Conservation (phyloP, 2,797 vertebrate genomes). For the Iguana delicatissima region DNA sequence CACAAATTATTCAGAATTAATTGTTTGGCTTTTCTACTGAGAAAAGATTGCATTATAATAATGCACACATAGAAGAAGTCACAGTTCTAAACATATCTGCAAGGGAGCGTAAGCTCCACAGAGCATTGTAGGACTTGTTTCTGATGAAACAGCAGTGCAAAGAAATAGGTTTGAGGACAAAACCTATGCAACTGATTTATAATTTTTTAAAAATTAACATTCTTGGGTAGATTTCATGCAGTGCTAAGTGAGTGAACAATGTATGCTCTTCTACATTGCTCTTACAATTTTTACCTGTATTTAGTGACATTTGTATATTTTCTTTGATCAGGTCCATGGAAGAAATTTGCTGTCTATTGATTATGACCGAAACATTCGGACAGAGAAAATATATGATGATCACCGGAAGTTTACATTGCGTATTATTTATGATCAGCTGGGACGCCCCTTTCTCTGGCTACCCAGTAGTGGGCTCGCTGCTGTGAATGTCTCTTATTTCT, state of each 20-base stretch:
- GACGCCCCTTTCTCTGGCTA: constrained; percentile 96
- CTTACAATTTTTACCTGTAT: neutral
- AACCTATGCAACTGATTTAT: neutral
- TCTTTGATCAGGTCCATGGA: constrained; percentile 89
- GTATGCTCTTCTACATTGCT: neutral
- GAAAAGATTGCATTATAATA: neutral
- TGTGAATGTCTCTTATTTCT: constrained; percentile 96
- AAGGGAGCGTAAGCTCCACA: neutral
- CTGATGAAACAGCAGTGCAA: neutral
- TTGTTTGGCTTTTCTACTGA: neutral
- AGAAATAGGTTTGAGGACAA: neutral
- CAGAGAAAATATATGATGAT: constrained; percentile 98
- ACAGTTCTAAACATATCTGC: neutral
- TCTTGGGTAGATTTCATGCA: neutral
- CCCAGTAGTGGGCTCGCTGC: constrained; percentile 97
- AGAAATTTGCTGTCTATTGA: constrained; percentile 97
- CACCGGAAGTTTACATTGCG: constrained; percentile 97
- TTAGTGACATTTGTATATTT: constrained; percentile 2
- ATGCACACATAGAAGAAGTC: neutral
- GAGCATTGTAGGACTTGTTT: neutral
- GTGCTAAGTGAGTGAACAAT: neutral
- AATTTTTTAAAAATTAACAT: neutral
- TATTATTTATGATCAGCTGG: constrained; percentile 98
- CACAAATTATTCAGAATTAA: neutral
- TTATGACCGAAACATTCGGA: constrained; percentile 97